phyloP scores from a whole-genome alignment of 2,113 vertebrate genomes.

The Camelus bactrianus region DNA sequence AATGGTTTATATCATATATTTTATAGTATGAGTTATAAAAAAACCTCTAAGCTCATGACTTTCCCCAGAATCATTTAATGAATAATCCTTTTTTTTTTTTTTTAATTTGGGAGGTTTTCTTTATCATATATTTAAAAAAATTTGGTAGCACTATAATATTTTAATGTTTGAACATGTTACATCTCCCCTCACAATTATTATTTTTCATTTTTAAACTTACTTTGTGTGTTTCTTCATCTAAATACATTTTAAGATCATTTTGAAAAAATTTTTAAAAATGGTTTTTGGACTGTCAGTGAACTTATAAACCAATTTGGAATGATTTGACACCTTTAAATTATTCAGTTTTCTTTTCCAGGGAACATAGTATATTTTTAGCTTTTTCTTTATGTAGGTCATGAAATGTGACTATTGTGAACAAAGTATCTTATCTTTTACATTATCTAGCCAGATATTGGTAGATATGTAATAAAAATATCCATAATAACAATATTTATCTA shows the following conservation, averaged over 20 bases:
- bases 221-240: background rate
- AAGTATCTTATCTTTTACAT: constrained; percentile 54
- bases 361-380: constrained; percentile 55
- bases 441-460: constrained; percentile 41
- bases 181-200: constrained; percentile 7
- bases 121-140: constrained; percentile 16
- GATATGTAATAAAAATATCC: background rate
- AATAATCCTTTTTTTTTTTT: background rate
- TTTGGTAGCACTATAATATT: background rate
- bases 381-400: constrained; percentile 48
- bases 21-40: background rate
- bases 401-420: background rate
- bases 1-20: background rate
- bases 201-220: constrained; percentile 26
- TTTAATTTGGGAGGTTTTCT: background rate
- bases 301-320: constrained; percentile 14
- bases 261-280: background rate
- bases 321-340: constrained; percentile 58
- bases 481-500: background rate
- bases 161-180: constrained; percentile 3
- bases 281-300: background rate
- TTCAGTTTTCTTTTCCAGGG: constrained; percentile 45
- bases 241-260: constrained; percentile 35
- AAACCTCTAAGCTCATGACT: background rate
- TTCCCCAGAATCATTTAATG: background rate